Evolutionary conservation across 2,113 vertebrate species (phyloP), one percentile per base, ranked within the genome.

Genomic region (Actenoides hombroni): DNA sequence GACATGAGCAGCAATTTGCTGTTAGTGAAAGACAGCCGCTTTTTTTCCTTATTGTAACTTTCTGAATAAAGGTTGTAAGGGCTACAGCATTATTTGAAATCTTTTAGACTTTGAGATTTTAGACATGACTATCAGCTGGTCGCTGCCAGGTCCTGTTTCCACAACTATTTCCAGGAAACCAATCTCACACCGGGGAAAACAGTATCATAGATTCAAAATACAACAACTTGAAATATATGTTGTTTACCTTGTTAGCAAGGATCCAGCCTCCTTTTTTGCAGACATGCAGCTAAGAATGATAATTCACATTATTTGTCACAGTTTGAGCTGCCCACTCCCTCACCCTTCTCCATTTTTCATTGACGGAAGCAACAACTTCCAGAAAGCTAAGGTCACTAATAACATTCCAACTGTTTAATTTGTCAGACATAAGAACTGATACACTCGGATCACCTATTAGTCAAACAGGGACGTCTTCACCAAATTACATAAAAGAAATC

Each of bases 251-350:
- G 97, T 97, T 93, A 97, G 96, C 92, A 97, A 94, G 88, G 97
- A 97, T 97, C 97, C 97, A 95, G 97, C 49, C 87, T 97, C 97
- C 97, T 97, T 97, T 97, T 97, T 97, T 83, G 95, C 90, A 95
- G 97, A 95, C 80, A 97, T 94, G 96, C 96, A 97, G 96, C 97
- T 97, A 97, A 96, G 97, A 97, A 97, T 67, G 80, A 97, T 93
- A 97, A 97, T 95, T 96, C 91, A 95, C 51, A 64, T 97, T 97
- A 97, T 95, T 97, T 96, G 48, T 96, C 85, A 95, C 73, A 89
- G 76, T 96, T 95, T 1, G 1, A 96, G 92, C 71, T 96, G 67
- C 49, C 29, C 81, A 19, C 28, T 76, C 80, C 57, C 57, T 94
- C 35, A 19, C 70, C 42, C 49, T 61, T 69, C 86, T 89, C 76